Base-by-base conservation (phyloP, 2,888 invertebrate genomes). In the Chrysolina haemoptera region DNA sequence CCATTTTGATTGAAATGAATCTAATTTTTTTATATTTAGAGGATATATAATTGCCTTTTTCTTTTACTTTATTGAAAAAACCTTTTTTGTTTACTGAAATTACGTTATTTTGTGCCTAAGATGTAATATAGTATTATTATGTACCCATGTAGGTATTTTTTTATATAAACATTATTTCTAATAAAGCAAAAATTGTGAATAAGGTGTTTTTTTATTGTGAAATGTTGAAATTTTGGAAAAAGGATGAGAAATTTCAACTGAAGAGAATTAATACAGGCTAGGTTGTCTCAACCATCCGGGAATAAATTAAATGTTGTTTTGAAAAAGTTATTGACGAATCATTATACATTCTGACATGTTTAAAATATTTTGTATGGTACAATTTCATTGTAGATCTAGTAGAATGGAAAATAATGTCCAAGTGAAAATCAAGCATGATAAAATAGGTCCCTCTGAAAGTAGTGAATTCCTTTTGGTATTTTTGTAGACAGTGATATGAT, bases 1-100 rank as follows among this genome's bases (percentile, higher is more conserved):
- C 88, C 87, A 5, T 88, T 88, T 79, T 87, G 84, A 85, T 79
- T 41, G 40, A 46, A 22, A 27, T 63, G 35, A 43, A 48, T 75
- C 41, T 68, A 46, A 41, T 59, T 53, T 48, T 46, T 62, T n/a
- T n/a, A n/a, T 63, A 41, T 41, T 66, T 16, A 14, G n/a, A 53
- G 18, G 12, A 55, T 59, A 9, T 20, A n/a, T 41, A 16, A 41
- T 35, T 20, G 4, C 5, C 18, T 69, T 22, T 12, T n/a, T 16
- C 10, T 70, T 66, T 67, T 35, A 35, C 8, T 35, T 43, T 65
- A 55, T 53, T 43, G 40, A 70, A 22, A 71, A 12, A 16, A 65
- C 41, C 27, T 62, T 73, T 73, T 40, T 67, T 59, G n/a, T n/a
- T 22, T 20, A 53, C 55, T 53, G 50, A 65, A 68, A 50, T 67